Conservation (phyloP, 2,113 vertebrate species). For the Acrocephalus arundinaceus region DNA sequence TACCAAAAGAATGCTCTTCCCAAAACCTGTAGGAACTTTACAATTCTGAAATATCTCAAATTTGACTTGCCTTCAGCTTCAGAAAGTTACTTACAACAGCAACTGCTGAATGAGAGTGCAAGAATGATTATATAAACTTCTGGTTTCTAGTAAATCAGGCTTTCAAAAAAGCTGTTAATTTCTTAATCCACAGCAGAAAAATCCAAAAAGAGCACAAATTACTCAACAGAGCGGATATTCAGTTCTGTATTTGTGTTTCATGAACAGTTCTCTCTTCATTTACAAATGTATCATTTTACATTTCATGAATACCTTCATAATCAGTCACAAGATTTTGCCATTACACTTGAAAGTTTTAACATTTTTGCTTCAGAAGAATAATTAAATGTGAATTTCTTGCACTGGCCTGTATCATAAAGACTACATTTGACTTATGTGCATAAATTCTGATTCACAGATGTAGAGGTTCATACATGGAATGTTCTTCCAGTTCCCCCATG, state of each 20-base stretch:
- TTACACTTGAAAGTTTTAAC: not conserved
- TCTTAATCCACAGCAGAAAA: conserved; percentile 7
- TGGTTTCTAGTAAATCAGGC: not conserved
- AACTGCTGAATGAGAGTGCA: not conserved
- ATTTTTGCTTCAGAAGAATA: not conserved
- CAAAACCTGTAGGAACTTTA: not conserved
- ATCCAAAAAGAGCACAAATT: not conserved
- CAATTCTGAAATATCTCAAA: not conserved
- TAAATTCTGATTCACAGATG: not conserved
- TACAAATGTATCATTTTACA: not conserved
- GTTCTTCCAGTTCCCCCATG: not conserved
- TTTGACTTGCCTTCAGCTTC: not conserved
- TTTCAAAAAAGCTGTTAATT: conserved; percentile 3
- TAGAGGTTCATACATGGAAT: not conserved
- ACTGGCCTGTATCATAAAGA: not conserved
- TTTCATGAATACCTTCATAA: not conserved
- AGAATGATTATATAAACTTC: not conserved
- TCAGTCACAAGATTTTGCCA: not conserved
- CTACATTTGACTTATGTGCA: not conserved
- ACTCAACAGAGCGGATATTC: not conserved
- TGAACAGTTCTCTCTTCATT: not conserved
- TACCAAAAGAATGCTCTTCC: not conserved
- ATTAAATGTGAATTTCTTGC: not conserved
- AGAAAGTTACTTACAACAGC: not conserved
- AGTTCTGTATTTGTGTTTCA: not conserved